Evolutionary conservation across 2,113 vertebrate species (phyloP), one percentile per base, ranked within the genome.

Genomic region (Cyprinodon brontotheroides): DNA sequence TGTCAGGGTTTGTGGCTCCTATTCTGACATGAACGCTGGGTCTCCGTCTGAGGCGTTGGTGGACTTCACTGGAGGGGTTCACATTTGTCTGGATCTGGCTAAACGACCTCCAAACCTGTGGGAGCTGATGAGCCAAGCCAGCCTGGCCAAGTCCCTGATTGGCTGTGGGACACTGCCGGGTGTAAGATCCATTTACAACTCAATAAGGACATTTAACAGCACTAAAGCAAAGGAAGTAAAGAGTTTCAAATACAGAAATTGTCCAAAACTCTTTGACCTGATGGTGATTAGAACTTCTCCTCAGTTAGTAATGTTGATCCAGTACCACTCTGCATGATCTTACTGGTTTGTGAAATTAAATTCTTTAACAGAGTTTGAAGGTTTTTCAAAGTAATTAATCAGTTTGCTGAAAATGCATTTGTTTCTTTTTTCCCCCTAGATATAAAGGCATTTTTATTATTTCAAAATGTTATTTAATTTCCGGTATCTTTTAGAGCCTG

Each of bases 101-200:
- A 70, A 93, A 1, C 87, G 93, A 3, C 92, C 93, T 43, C 11
- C 71, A 37, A 61, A 93, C 66, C 73, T 98, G 10, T 97, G 95
- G 95, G 68, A 90, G 2, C 78, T 95, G 17, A 87, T 98, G 83
- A 77, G 67, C 68, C 91, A 90, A 77, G 96, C 95, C 48, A 0
- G 5, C 48, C 48, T 17, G 13, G 89, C 80, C 8, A 81, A 89
- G 45, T 88, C 94, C 43, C 91, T 97, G 68, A 95, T 96, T 86
- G 93, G 95, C 17, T 97, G 95, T 85, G 93, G 95, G 61, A 96
- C 95, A 20, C 84, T 78, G 39, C 65, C 72, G 63, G 91, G 93
- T 90, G 95, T 96, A 79, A 92, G 48, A 53, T 14, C 14, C 15
- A 6, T 17, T 53, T 15, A 53, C 48, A 53, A 14, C 48, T 53